Evolutionary conservation across 2,797 vertebrate species (phyloP).

Genomic region (Syndactyla subalaris): DNA sequence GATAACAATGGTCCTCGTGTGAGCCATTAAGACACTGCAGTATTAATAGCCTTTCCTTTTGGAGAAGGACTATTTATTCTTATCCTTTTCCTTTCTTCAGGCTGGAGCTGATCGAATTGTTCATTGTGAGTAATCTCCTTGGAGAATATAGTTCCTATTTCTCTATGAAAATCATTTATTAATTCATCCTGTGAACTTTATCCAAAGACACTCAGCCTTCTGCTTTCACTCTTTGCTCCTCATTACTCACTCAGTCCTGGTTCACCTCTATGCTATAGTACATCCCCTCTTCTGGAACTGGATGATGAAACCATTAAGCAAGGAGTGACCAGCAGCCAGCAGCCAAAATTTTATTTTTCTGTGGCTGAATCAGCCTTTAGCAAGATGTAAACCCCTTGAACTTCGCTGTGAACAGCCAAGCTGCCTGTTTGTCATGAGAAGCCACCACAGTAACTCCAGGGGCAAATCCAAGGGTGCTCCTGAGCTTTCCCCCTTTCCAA

Average conservation of each 20-base stretch:
- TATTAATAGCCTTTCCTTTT: conserved; percentile 63
- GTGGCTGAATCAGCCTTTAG: background rate
- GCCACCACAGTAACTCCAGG: background rate
- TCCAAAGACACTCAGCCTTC: background rate
- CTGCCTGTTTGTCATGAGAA: background rate
- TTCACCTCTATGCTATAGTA: background rate
- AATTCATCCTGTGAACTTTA: conserved; percentile 29
- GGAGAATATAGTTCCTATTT: conserved; percentile 27
- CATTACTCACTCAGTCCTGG: background rate
- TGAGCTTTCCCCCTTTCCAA: background rate
- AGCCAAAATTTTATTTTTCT: background rate
- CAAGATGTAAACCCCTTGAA: background rate
- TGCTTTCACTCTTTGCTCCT: background rate
- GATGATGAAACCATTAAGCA: background rate
- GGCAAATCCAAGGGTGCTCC: background rate
- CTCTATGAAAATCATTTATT: conserved; percentile 40
- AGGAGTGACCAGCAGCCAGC: background rate
- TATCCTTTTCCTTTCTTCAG: conserved; percentile 26
- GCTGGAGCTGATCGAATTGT: background rate
- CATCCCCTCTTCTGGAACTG: fast-evolving
- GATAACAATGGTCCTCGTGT: conserved; percentile 39
- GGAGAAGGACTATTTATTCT: conserved; percentile 51
- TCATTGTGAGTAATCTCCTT: conserved; percentile 52
- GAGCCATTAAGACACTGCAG: conserved; percentile 39
- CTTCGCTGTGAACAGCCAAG: background rate